A percentile compares a stretch with the other conserved stretches of the same genome.
phyloP scores from a whole-genome alignment of 2,888 invertebrate genomes.

The Dicycla oo region DNA sequence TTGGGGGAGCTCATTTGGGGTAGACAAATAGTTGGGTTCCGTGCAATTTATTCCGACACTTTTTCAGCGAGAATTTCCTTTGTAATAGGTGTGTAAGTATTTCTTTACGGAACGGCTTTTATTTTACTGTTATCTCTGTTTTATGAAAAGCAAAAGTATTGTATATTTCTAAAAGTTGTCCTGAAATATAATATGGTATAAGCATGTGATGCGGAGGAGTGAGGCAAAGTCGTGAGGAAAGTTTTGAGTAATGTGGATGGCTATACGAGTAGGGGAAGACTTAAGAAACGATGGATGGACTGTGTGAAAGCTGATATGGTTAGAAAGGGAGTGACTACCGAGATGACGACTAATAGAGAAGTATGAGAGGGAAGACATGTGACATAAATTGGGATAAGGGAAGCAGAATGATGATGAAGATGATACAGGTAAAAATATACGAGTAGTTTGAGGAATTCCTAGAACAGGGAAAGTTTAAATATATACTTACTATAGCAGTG shows the following conservation, averaged over 20 bases:
- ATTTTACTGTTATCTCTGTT: constrained; percentile 4
- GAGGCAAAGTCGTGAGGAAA: not conserved
- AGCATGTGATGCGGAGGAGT: not conserved
- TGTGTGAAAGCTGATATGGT: not conserved
- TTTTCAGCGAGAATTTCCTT: constrained; percentile 39
- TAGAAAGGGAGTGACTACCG: not conserved
- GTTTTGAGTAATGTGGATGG: not conserved
- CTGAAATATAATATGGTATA: not conserved
- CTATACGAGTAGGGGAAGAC: not conserved
- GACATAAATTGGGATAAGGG: not conserved
- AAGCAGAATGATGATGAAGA: too few relatives aligned
- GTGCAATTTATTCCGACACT: constrained; percentile 43
- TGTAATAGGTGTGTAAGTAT: constrained; percentile 48
- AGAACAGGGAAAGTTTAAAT: not conserved
- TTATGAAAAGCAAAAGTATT: not conserved
- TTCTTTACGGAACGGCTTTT: constrained; percentile 10
- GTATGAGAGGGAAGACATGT: not conserved
- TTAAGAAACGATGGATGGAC: not conserved
- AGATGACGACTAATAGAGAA: not conserved
- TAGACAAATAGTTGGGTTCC: constrained; percentile 56
- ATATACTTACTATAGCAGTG: too few relatives aligned
- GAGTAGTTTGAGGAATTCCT: not conserved
- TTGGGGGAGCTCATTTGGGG: constrained; percentile 46
- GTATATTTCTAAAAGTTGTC: not conserved
- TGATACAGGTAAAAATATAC: too few relatives aligned